Evolutionary conservation across 2,113 vertebrate species (phyloP), one percentile per base, ranked within the genome.

Genomic region (Scomber japonicus): DNA sequence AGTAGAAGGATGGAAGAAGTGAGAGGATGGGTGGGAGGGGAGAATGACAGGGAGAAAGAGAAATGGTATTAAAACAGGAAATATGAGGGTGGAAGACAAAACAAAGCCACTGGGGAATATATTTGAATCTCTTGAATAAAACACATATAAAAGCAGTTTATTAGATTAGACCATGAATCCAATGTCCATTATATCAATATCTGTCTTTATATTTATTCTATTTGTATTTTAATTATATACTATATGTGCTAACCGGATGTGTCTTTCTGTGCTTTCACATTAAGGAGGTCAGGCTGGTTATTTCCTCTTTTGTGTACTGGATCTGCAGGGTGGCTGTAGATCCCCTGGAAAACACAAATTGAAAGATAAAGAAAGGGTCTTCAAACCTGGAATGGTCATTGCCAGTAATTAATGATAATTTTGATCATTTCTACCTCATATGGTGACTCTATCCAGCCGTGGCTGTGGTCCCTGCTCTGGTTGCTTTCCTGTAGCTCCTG

Each of bases 401-500:
- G 6, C 48, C 46, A 31, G 5, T 68, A 14, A 13, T 40, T 30
- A 35, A 21, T 48, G 11, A 9, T 3, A 19, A 27, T 59, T 16
- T 51, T 1, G 51, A 17, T 30, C 63, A 53, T 16, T 56, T 81
- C 57, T 53, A 95, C 94, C 87, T 93, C 92, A 72, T 92, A 87
- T 17, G 85, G 76, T 4, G 84, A 83, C 56, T 93, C 92, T 27
- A 68, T 68, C 84, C 91, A 93, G 44, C 71, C 86, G 6, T 69
- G 78, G 51, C 75, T 44, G 49, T 48, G 65, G n/a, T 87, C 87
- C 69, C 78, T 69, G 57, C 54, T 80, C 21, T 84, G 82, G 44
- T 77, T 80, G 71, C 46, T 72, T 64, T 85, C 83, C 76, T 90
- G 89, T 13, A 95, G 69, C 70, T 95, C 91, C 83, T 87, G 84